Evolutionary conservation across 1,140 invertebrate species (phyloP), one percentile per base, ranked within the genome.

Genomic region (Trichonephila clavipes): DNA sequence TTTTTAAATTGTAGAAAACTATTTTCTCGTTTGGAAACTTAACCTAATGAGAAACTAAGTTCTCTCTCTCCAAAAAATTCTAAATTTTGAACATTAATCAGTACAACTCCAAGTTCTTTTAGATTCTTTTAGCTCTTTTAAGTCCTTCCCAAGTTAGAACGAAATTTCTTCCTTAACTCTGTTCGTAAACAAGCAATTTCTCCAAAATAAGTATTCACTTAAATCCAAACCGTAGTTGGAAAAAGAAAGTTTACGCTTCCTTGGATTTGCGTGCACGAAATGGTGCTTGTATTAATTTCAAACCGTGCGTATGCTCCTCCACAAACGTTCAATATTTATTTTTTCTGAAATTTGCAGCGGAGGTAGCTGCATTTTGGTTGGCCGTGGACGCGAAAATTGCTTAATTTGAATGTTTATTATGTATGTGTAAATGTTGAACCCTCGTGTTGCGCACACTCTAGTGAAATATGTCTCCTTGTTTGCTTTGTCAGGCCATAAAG

Each of bases 391-490:
- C 69, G 16, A 34, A 19, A 34, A 77, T 24, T 34, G 24, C 69
- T 34, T 77, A 24, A 77, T 77, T 77, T 77, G 69, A 77, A 77
- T 77, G 28, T 77, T 77, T 77, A 77, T 77, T 77, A 34, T 77
- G 21, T 34, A 28, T 77, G 69, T 77, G 69, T 77, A 77, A 77
- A 77, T 77, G 69, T 77, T 77, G 69, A 77, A 77, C 69, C 28
- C 69, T 18, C 28, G 28, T 18, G 69, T 34, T 77, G 28, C 69
- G 69, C 16, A 34, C 24, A 77, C 24, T 72, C 28, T 28, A 6
- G 12, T 77, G 69, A 77, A 77, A 77, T 77, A 77, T 77, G 69
- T 16, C 16, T 77, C 69, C 24, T 77, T 77, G 69, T 77, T 77
- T 77, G 69, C 8, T 77, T 34, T 77, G 69, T 34, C 69, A 77